Conservation (phyloP, 1,140 invertebrate genomes). For the Bombus sylvicola region DNA sequence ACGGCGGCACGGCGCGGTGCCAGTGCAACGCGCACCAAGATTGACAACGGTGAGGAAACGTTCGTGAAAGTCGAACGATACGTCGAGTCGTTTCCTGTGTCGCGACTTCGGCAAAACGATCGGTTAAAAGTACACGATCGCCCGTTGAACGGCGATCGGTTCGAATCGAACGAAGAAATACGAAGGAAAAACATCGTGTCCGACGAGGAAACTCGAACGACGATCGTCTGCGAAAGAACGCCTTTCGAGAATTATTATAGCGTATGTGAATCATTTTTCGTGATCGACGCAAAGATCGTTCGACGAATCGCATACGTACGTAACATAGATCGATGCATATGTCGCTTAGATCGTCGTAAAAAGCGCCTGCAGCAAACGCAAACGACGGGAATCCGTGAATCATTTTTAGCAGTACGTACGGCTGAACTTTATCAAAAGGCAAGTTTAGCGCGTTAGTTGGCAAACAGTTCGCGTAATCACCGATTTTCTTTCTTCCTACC, state of each 20-base stretch:
- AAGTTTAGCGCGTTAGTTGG: not conserved
- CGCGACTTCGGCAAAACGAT: not conserved
- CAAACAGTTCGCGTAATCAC: not conserved
- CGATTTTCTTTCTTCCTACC: not conserved
- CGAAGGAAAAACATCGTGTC: no score
- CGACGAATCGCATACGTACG: not conserved
- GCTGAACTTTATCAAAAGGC: not conserved
- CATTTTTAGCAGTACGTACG: not conserved
- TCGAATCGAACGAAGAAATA: not conserved
- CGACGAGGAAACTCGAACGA: not conserved
- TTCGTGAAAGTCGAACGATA: slow-evolving; percentile 21
- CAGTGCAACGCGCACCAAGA: slow-evolving; percentile 18
- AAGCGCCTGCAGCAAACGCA: not conserved
- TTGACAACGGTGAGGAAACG: slow-evolving; percentile 6
- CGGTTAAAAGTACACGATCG: not conserved
- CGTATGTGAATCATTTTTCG: not conserved
- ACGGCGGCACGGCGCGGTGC: not conserved
- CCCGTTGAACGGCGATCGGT: not conserved
- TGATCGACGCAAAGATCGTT: not conserved
- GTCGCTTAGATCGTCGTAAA: not conserved
- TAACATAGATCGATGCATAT: no score
- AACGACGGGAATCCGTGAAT: not conserved
- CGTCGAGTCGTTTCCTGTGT: not conserved
- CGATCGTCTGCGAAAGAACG: not conserved
- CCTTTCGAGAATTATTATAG: not conserved